Evolutionary conservation across 2,113 vertebrate genomes (phyloP).

Genomic region (Cinclus cinclus): DNA sequence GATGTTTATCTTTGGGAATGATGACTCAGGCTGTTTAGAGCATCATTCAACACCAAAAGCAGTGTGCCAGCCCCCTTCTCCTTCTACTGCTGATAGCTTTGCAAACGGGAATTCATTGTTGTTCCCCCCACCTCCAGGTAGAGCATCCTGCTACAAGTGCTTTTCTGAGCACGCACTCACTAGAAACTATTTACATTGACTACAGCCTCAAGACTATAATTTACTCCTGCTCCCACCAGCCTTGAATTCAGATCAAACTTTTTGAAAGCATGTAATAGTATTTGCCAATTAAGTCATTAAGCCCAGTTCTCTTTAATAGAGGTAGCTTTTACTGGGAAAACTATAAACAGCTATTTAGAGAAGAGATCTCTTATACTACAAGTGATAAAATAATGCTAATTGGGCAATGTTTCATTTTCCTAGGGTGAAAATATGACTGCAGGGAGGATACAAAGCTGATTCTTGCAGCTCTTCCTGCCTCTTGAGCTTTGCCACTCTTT

Average conservation of each 20-base stretch:
- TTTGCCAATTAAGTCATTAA: not conserved
- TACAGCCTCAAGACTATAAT: not conserved
- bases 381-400: not conserved
- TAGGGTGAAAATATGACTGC: not conserved
- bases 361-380: not conserved
- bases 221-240: not conserved
- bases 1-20: not conserved
- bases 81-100: not conserved
- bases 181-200: not conserved
- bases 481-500: not conserved
- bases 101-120: not conserved
- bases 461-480: not conserved
- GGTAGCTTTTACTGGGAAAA: not conserved
- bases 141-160: not conserved
- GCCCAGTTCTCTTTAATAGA: not conserved
- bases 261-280: not conserved
- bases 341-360: not conserved
- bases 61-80: not conserved
- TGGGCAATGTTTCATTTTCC: not conserved
- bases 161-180: not conserved
- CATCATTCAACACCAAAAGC: not conserved
- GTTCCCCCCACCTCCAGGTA: not conserved
- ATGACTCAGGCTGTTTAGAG: not conserved
- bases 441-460: not conserved
- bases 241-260: not conserved